Evolutionary conservation across 2,797 vertebrate species (phyloP), one percentile per base, ranked within the genome.

Genomic region (Lepus townsendii): DNA sequence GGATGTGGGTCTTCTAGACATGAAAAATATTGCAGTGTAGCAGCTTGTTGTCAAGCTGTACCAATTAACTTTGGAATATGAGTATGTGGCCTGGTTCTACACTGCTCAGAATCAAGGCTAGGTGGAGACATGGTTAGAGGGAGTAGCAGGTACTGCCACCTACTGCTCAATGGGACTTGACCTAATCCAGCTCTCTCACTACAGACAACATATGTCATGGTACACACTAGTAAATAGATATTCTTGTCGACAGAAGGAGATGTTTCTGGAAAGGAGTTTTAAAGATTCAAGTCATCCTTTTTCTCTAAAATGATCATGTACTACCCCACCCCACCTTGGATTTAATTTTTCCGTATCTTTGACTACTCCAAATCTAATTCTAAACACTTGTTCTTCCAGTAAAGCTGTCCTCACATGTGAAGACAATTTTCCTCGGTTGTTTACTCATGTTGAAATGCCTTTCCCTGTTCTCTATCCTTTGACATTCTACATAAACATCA

Each of bases 271-370:
- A 72, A 66, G 5, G 24, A 82, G 4, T 27, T 83, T 94, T 17
- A 22, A 88, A 79, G 30, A 83, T 57, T 62, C 30, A 57, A 83
- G 30, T 76, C 16, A 86, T 9, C 35, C 17, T 5, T 27, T 47
- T 92, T 50, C 35, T 75, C 38, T 96, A 54, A 76, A 94, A 68
- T 66, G 24, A 79, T 85, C 60, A 68, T 19, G 26, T 68, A 7
- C 17, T 62, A 69, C 19, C 5, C 47, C 38, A 82, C 9, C 77
- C 3, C 4, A 57, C 2, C 22, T 73, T 84, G 68, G 52, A 32
- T 20, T 13, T 54, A 5, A 24, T 14, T 90, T 79, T 71, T 50
- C 22, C 65, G 17, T 73, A 47, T 93, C 83, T 6, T 77, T 4
- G 14, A 4, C 27, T 79, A 35, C 50, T 83, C 12, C 60, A 80